These are phyloP conservation scores for Gibbula magus DNA, from an alignment of 2,888 invertebrate genomes.

Conservation along the genomic window DNA sequence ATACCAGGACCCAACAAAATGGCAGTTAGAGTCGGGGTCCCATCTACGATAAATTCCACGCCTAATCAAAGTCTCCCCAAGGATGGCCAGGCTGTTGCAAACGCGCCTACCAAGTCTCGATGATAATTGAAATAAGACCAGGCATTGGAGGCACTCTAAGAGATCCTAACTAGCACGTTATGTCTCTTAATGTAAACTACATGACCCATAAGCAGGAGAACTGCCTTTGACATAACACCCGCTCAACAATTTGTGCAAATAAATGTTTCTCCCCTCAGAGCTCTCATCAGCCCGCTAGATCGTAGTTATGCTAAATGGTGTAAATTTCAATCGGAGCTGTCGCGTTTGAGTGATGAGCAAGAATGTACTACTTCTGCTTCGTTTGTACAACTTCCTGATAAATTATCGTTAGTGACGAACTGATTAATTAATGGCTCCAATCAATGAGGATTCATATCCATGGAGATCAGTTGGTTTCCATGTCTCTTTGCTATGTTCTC, in stretches of 20 bases:
- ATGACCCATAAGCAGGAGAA: conserved; percentile 24
- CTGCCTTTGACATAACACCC: conserved; percentile 22
- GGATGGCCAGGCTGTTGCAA: conserved; percentile 12
- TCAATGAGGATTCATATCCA: no score
- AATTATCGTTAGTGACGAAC: no score
- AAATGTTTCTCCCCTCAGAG: conserved; percentile 23
- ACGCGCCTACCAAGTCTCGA: neutral
- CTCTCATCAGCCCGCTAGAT: neutral
- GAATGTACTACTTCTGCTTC: conserved; percentile 2
- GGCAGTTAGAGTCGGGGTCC: neutral
- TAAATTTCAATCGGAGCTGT: conserved; percentile 16
- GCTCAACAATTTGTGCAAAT: conserved; percentile 24
- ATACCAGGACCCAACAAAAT: conserved; percentile 13
- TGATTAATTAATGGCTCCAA: no score
- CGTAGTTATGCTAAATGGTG: conserved; percentile 22
- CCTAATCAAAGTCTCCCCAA: conserved; percentile 26
- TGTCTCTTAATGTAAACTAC: conserved; percentile 26
- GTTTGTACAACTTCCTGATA: neutral
- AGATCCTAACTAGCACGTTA: conserved; percentile 25
- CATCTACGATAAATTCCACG: conserved; percentile 24
- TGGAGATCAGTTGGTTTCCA: no score
- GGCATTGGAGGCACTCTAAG: conserved; percentile 9
- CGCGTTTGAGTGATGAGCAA: conserved; percentile 8
- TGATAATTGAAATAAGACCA: conserved; percentile 28
- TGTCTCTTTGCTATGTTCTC: no score